Evolutionary conservation across 1,140 invertebrate species (phyloP), one percentile per base, ranked within the genome.

Genomic region (Drosophila ercepeae): DNA sequence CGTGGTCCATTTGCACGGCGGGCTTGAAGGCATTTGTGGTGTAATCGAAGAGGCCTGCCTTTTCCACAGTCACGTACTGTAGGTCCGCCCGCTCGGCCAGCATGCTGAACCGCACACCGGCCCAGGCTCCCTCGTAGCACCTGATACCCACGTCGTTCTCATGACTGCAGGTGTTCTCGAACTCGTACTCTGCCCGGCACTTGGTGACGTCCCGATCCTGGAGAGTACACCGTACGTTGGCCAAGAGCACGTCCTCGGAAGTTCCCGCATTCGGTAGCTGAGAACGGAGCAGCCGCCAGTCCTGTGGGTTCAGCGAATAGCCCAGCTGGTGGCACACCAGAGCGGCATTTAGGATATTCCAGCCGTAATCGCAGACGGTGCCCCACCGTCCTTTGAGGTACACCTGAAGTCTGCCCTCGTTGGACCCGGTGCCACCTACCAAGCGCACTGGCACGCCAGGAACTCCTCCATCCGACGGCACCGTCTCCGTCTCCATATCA

Each of bases 321-420:
- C 99, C 99, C 55, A 99, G 91, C 92, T 99, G 98, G 92, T 99
- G 97, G 90, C 99, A 99, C 0, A 97, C 98, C 16, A 99, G 91
- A 0, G 97, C 96, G 2, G 99, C 98, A 78, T 98, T 96, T 42
- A 95, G 93, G n/a, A 97, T 95, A 44, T 95, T 98, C 98, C 98
- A 99, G 21, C 95, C 96, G 90, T 99, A 97, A 92, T 97, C 97
- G 88, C 99, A 99, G 3, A 99, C 97, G 0, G 98, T 99, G 45
- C 98, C 98, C 98, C 99, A 99, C 91, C 95, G 95, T 13, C 95
- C 94, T 63, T 95, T 94, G 5, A 99, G 92, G 75, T 95, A 93
- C 0, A 97, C 93, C 92, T 97, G 96, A 19, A 98, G 90, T 68
- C 96, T 92, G 16, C 97, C 97, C 93, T 97, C 97, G 41, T 94